Evolutionary conservation across 2,113 vertebrate species (phyloP), one percentile per base, ranked within the genome.

Genomic region (Murina feae): DNA sequence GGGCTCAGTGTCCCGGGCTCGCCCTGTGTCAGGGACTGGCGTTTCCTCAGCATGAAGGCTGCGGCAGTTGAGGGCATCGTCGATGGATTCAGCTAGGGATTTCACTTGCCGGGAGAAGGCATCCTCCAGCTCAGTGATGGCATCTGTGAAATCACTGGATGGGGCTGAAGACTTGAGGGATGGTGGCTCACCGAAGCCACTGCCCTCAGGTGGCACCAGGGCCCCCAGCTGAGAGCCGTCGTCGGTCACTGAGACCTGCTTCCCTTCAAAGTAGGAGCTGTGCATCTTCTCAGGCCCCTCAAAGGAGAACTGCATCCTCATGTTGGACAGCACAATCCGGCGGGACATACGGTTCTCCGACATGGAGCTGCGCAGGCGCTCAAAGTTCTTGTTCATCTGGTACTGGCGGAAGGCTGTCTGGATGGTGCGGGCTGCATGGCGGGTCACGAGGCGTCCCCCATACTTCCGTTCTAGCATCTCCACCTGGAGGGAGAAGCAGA

Each of bases 261-360:
- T 99, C 79, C 99, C 99, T 95, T 99, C 99, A 0, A 99, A 99
- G 98, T 99, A 99, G 81, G 99, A 99, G 98, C 99, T 99, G 97
- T 99, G 99, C 98, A 99, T 98, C 98, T 99, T 99, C 98, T 99
- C 99, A 95, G 99, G 99, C 89, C 99, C 99, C 99, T 99, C 99
- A 96, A 99, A 99, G 89, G 99, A 99, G 98, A 99, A 99, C 99
- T 99, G 99, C 99, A 99, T 99, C 98, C 99, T 99, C 99, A 99
- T 99, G 98, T 99, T 99, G 99, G 99, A 99, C 89, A 99, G 98
- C 94, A 99, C 99, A 20, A 99, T 99, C 68, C 99, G 99, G 96
- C 99, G 98, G 49, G 99, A 99, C 99, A 99, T 99, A 93, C 99
- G 99, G 98, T 99, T 99, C 97, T 99, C 99, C 0, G 99, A 99